Base-by-base conservation (phyloP, 1,140 invertebrate species). In the Capitella teleta region DNA sequence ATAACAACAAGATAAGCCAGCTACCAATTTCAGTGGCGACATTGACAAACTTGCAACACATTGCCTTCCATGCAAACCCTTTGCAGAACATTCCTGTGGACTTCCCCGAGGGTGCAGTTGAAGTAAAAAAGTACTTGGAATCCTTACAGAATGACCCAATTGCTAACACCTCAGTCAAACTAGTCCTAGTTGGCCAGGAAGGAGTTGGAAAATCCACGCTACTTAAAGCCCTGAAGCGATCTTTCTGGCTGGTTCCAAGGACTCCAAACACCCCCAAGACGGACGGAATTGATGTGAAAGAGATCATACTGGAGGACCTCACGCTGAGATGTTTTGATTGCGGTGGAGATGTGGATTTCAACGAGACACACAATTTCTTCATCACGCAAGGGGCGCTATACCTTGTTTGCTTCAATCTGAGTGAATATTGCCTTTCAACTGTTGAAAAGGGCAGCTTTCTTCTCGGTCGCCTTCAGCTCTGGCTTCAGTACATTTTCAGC, bases 281-380 rank as follows among this genome's bases (percentile, higher is more conserved):
- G 5, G 37, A 28, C 18, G 49, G 49, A 2, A 28, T 51, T 6
- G 37, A 51, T 19, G 14, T 51, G 2, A 43, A 43, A 21, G 49
- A 51, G 38, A 43, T 53, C 19, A 18, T 28, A n/a, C 25, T 53
- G 19, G 52, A 44, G 12, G 52, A 49, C 30, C 23, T 42, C 26
- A 50, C 47, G 14, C 19, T 53, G 5, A 28, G 47, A 26, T 53
- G 52, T 34, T 53, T 53, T 28, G 52, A 53, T 38, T 53, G 52
- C 25, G 47, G 52, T 21, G 52, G 52, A 5, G 52, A 53, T 30
- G 52, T 47, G 2, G 52, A 53, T 32, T 53, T 53, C 47, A 53
- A 53, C 37, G 52, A 53, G 25, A 53, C 52, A 21, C 52, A 53
- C 34, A 53, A 53, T 28, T 53, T 53, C 47, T 53, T 53, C 47